phyloP scores from a whole-genome alignment of 1,140 invertebrate species.

The Drosophila teissieri region DNA sequence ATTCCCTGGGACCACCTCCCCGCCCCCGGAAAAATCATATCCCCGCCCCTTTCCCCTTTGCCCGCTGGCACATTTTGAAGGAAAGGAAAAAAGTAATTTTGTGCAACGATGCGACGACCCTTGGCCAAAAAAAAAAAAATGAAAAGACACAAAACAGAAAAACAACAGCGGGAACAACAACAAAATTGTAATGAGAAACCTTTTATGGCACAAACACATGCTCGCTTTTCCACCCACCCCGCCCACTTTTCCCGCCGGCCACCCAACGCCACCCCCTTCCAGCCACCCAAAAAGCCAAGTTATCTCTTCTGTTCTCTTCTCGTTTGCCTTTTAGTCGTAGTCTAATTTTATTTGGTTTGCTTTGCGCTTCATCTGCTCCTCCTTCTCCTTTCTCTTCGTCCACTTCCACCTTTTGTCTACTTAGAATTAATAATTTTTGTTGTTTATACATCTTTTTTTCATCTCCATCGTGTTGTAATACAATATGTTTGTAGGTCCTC shows the following conservation, averaged over 20 bases:
- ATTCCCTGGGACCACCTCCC: slow-evolving; percentile 14
- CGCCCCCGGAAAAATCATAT: not conserved
- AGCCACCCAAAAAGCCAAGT: slow-evolving; percentile 17
- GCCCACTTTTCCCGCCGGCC: not conserved
- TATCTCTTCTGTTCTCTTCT: slow-evolving; percentile 36
- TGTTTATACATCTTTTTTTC: slow-evolving; percentile 51
- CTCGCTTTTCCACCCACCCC: slow-evolving; percentile 57
- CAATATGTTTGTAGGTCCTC: slow-evolving; percentile 50
- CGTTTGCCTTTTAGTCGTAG: slow-evolving; percentile 54
- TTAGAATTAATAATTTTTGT: slow-evolving; percentile 78
- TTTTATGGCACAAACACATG: slow-evolving; percentile 79
- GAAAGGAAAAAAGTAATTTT: slow-evolving; percentile 70
- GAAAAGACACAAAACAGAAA: slow-evolving; percentile 30
- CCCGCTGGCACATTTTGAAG: slow-evolving; percentile 21
- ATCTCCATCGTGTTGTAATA: slow-evolving; percentile 40
- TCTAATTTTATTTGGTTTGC: slow-evolving; percentile 57
- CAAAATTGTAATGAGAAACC: slow-evolving; percentile 75
- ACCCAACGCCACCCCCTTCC: not conserved
- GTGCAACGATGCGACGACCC: slow-evolving; percentile 77
- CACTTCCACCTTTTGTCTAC: slow-evolving; percentile 57
- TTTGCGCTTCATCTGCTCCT: slow-evolving; percentile 36
- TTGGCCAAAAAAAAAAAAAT: slow-evolving; percentile 65
- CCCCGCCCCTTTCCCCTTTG: slow-evolving; percentile 1
- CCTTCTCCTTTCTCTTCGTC: slow-evolving; percentile 1
- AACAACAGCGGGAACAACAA: slow-evolving; percentile 54